Evolutionary conservation across 35 echinoderm and acorn worm species (phyloP), one percentile per base, ranked within the genome.

Genomic region (Stichopus chloronotus): DNA sequence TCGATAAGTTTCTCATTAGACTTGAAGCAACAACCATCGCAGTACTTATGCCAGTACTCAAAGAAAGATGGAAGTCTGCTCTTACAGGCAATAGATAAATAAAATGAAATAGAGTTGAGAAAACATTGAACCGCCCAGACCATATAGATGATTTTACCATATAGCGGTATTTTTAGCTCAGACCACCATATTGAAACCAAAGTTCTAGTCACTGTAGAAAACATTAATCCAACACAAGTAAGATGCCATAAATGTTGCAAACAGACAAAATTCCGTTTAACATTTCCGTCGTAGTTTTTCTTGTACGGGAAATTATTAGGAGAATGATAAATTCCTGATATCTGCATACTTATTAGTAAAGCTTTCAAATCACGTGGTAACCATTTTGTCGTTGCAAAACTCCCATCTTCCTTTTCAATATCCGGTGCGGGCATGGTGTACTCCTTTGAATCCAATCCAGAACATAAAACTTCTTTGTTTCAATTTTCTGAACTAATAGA

Each of bases 171-270:
- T 17, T 85, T 23, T 56, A 85, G 55, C 17, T 85, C 56, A 9
- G 82, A 55, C 82, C 82, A 85, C 82, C 82, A 58, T 21, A 85
- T 19, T n/a, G 82, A 57, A 58, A 85, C 55, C 7, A 85, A 19
- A 58, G 0, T 58, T 85, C 82, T 85, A 58, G 20, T 55, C n/a
- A 85, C 6, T 5, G 3, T 21, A 85, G 4, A 85, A 10, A 85
- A 85, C 55, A 85, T 58, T 8, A 85, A 16, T 85, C 11, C 55
- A 19, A 85, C 14, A n/a, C 82, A 85, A 53, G 52, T 58, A 17
- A 85, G 21, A 9, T 85, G 82, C 82, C 82, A 85, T 58, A 59
- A 16, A 58, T 85, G 17, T 16, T 85, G 82, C 24, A 55, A 21
- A 57, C 56, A 2, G 7, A 58, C 55, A 58, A 8, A 57, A 5